Conservation (phyloP, 1,140 invertebrate genomes). For the Globodera rostochiensis region DNA sequence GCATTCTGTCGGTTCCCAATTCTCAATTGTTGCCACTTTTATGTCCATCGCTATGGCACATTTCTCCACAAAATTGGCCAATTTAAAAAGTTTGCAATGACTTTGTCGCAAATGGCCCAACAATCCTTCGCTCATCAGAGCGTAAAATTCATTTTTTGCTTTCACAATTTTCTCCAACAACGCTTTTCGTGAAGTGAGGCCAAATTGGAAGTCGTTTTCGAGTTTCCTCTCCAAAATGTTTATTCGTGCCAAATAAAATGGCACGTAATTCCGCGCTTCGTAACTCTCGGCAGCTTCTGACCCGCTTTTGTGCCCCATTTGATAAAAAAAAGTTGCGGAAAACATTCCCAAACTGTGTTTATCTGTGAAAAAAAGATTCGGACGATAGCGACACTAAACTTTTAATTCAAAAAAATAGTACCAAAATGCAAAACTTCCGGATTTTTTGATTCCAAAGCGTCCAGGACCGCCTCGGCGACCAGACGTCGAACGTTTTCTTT, state of each 20-base stretch:
- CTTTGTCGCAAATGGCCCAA: neutral
- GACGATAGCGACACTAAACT: neutral
- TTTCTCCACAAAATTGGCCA: neutral
- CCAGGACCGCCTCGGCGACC: neutral
- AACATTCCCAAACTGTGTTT: neutral
- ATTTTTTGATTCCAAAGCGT: neutral
- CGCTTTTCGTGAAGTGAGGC: neutral
- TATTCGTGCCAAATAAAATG: neutral
- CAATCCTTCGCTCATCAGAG: neutral
- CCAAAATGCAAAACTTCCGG: neutral
- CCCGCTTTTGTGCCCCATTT: neutral
- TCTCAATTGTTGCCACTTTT: neutral
- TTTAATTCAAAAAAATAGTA: neutral
- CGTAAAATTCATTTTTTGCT: neutral
- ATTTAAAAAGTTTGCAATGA: neutral
- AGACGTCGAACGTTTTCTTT: neutral
- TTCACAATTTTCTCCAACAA: neutral
- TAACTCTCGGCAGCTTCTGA: neutral
- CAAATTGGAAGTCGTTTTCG: neutral
- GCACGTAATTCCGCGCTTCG: neutral
- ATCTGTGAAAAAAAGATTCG: neutral
- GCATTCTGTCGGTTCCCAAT: neutral
- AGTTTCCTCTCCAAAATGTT: neutral
- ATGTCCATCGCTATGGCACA: neutral
- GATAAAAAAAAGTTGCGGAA: neutral